These are phyloP conservation scores for Esox masquinongy DNA, from an alignment of 2,797 vertebrate genomes.

Conservation along the genomic window DNA sequence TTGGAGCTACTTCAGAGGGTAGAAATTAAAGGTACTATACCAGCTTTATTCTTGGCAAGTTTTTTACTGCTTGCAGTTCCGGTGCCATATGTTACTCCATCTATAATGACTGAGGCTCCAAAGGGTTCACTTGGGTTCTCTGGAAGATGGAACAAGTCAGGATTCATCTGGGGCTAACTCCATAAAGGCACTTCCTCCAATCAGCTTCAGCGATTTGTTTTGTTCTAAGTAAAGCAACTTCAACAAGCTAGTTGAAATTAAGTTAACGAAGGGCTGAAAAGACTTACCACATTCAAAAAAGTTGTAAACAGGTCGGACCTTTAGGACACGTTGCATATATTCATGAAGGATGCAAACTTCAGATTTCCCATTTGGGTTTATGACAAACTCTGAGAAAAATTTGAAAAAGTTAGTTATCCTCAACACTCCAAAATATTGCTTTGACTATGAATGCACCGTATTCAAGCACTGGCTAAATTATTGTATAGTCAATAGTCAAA, in stretches of 20 bases:
- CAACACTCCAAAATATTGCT: background rate
- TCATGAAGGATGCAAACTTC: slow-evolving; percentile 99
- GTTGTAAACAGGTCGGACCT: slow-evolving; percentile 99
- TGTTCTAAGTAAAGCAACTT: background rate
- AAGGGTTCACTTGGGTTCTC: slow-evolving; percentile 99
- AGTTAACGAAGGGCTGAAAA: background rate
- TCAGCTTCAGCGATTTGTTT: background rate
- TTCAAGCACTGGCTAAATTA: background rate
- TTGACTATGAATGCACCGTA: background rate
- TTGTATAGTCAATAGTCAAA: no score
- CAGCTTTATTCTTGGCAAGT: slow-evolving; percentile 99
- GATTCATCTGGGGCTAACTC: background rate
- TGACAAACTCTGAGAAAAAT: slow-evolving; percentile 89
- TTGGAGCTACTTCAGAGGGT: background rate
- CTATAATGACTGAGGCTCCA: slow-evolving; percentile 98
- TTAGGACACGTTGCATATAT: slow-evolving; percentile 99
- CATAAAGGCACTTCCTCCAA: background rate
- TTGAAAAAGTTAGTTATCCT: slow-evolving; percentile 24
- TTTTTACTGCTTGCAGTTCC: slow-evolving; percentile 99
- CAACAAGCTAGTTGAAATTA: background rate
- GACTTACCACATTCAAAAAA: slow-evolving; percentile 99
- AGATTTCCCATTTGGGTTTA: slow-evolving; percentile 98
- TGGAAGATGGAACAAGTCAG: slow-evolving; percentile 58
- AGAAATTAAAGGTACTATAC: slow-evolving; percentile 67
- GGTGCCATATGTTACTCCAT: slow-evolving; percentile 98